phyloP scores from a whole-genome alignment of 2,888 invertebrate species.

The Ctena decussata region DNA sequence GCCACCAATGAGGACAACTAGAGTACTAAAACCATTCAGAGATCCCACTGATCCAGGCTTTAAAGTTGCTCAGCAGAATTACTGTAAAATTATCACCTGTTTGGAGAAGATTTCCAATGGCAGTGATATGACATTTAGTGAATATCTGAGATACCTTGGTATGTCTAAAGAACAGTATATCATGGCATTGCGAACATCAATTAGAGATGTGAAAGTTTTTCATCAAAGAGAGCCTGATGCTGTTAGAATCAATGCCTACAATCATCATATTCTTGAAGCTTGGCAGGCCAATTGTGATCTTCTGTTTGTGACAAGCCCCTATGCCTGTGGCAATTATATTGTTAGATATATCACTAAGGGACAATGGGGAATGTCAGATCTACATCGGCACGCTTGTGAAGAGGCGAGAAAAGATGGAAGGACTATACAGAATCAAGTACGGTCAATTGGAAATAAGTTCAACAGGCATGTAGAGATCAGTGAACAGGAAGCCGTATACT shows the following conservation, averaged over 20 bases:
- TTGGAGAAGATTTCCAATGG: conserved; percentile 9
- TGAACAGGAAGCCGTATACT: too few species aligned
- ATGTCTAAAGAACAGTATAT: conserved; percentile 35
- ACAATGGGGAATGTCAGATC: conserved; percentile 36
- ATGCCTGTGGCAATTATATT: conserved; percentile 40
- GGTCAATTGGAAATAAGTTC: conserved; percentile 20
- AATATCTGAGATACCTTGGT: conserved; percentile 26
- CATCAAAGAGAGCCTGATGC: too few species aligned
- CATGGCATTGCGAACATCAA: conserved; percentile 21
- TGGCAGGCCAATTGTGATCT: conserved; percentile 45
- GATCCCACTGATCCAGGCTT: background rate
- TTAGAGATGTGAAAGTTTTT: conserved; percentile 10
- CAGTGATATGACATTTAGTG: conserved; percentile 16
- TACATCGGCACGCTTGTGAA: conserved; percentile 20
- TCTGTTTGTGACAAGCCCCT: conserved; percentile 40
- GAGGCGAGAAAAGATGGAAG: conserved; percentile 15
- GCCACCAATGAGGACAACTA: conserved; percentile 32
- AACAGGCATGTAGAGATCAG: too few species aligned
- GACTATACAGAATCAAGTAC: conserved; percentile 2
- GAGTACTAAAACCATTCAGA: conserved; percentile 19
- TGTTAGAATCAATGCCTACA: conserved; percentile 42
- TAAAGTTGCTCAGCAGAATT: background rate
- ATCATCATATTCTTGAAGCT: conserved; percentile 3
- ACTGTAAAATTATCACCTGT: background rate
- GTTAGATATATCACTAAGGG: conserved; percentile 40